Conservation (phyloP, 2,888 invertebrate species). For the Eledone cirrhosa region DNA sequence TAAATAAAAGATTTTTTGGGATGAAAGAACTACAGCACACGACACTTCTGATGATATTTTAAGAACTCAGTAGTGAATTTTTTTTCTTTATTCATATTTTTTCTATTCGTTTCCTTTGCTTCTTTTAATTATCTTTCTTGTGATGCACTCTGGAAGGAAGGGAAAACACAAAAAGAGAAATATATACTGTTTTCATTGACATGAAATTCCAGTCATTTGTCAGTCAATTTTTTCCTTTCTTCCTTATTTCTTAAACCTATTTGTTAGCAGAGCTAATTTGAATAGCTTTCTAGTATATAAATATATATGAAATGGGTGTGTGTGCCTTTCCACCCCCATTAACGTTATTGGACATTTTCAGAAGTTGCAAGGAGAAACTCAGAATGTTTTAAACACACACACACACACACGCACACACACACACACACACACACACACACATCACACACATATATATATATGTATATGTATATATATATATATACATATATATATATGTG, state of each 20-base stretch:
- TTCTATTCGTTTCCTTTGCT: too few species aligned
- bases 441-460: too few species aligned
- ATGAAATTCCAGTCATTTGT: neutral
- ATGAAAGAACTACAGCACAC: too few species aligned
- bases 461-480: too few species aligned
- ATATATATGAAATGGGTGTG: neutral
- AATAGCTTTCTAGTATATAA: conserved; percentile 17
- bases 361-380: neutral
- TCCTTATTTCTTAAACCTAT: conserved; percentile 4
- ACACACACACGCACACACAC: neutral
- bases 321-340: too few species aligned
- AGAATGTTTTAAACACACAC: neutral
- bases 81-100: neutral
- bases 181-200: neutral
- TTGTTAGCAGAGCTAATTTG: neutral
- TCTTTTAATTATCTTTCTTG: conserved; percentile 18
- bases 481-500: neutral
- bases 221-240: conserved; percentile 9
- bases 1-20: too few species aligned
- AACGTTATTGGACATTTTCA: too few species aligned
- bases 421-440: too few species aligned
- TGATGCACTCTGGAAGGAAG: neutral
- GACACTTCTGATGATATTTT: too few species aligned
- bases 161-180: neutral
- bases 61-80: neutral